Evolutionary conservation across 2,888 invertebrate genomes (phyloP).

Genomic region (Sycophila texana): DNA sequence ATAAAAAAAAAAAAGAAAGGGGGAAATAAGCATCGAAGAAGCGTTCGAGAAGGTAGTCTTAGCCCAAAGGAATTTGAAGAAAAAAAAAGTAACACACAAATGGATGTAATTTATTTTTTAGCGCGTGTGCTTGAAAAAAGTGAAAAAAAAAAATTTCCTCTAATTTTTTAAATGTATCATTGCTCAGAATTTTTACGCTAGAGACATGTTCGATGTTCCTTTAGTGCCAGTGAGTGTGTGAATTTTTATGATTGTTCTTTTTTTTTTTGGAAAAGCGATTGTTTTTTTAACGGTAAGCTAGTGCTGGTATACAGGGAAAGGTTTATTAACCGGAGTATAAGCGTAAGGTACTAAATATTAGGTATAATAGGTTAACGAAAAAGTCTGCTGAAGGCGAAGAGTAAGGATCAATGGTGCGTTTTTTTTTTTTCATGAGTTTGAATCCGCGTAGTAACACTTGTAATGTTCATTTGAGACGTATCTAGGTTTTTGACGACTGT

Average conservation of each 20-base stretch:
- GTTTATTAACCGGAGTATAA: constrained; percentile 44
- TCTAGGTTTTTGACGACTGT: constrained; percentile 46
- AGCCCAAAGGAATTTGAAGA: constrained; percentile 59
- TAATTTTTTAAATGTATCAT: constrained; percentile 56
- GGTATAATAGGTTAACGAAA: constrained; percentile 13
- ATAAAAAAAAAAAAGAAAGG: constrained; percentile 58
- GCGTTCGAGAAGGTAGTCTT: constrained; percentile 55
- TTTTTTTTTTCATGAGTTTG: constrained; percentile 28
- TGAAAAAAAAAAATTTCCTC: constrained; percentile 58
- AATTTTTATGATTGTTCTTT: constrained; percentile 35
- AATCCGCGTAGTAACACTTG: constrained; percentile 14
- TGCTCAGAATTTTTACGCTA: constrained; percentile 58
- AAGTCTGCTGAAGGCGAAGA: constrained; percentile 12
- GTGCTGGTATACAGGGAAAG: constrained; percentile 55
- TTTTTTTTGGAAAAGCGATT: constrained; percentile 29
- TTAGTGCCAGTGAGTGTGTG: constrained; percentile 62
- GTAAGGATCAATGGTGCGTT: constrained; percentile 16
- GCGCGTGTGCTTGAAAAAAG: constrained; percentile 61
- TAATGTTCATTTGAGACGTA: constrained; percentile 25
- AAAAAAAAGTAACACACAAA: constrained; percentile 56
- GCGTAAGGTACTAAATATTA: constrained; percentile 26
- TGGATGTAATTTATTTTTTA: constrained; percentile 72
- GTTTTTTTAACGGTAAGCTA: constrained; percentile 43
- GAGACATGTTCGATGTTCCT: constrained; percentile 68
- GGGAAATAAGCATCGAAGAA: constrained; percentile 60